Evolutionary conservation across 2,113 vertebrate genomes (phyloP).

Genomic region (Trematocara nigrifrons): DNA sequence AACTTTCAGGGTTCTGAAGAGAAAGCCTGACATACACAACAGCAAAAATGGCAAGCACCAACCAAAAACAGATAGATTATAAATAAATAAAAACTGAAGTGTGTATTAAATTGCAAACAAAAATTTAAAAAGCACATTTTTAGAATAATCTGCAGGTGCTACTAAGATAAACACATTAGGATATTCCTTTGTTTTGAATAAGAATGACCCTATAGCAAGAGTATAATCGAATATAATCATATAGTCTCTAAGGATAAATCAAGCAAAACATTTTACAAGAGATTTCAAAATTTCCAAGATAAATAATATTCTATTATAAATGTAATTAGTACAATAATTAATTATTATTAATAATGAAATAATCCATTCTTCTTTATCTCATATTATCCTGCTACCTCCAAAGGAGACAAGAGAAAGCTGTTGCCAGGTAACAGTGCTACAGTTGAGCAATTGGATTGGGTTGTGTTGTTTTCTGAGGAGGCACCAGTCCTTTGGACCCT

Average conservation of each 20-base stretch:
- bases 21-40: neutral
- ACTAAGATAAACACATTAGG: neutral
- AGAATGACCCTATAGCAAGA: neutral
- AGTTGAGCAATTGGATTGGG: neutral
- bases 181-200: neutral
- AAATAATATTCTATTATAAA: neutral
- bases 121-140: neutral
- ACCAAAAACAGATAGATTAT: neutral
- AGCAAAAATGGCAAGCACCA: neutral
- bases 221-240: neutral
- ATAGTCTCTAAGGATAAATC: neutral
- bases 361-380: neutral
- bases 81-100: neutral
- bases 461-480: neutral
- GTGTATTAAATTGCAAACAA: neutral
- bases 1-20: neutral
- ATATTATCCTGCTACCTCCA: neutral
- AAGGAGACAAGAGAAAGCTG: neutral
- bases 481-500: neutral
- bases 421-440: slow-evolving; percentile 54
- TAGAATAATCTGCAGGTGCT: neutral
- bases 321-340: neutral
- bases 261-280: neutral
- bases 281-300: neutral
- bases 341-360: neutral